Evolutionary conservation across 2,888 invertebrate genomes (phyloP), one percentile per base, ranked within the genome.

Genomic region (Protula sp.): DNA sequence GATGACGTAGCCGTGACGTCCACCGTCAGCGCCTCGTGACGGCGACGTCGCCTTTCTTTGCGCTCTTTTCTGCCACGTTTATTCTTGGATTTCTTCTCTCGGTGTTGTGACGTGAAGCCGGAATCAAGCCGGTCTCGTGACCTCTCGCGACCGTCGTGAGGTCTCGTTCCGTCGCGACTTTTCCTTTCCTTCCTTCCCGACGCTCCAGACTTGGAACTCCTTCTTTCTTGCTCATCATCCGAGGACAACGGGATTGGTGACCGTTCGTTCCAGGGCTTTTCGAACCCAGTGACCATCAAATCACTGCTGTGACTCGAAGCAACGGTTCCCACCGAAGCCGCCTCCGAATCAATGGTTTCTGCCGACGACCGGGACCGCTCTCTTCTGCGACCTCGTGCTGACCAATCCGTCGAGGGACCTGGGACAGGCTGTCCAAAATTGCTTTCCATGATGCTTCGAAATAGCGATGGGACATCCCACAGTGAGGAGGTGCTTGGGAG

Each of bases 261-360:
- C 60, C 88, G 82, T 67, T 87, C 86, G 65, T 84, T 84, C 62
- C 86, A 87, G 45, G 88, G 87, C 73, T 87, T 87, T 30, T 88
- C 85, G 71, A 85, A 86, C 1, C 86, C 86, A 9, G 88, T 84
- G 56, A 88, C 84, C 55, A 73, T 67, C 1, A 77, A 66, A 58
- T 75, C 79, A 64, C 73, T 72, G 5, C 59, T 67, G 30, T 66
- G 61, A 26, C 62, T 59, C n/a, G n/a, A 14, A 67, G 67, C 28
- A n/a, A n/a, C n/a, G n/a, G n/a, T n/a, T n/a, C n/a, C n/a, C n/a
- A n/a, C n/a, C 9, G 38, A 38, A 9, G 19, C 38, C 19, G 38
- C 19, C 38, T 38, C 38, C 19, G 38, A 38, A 9, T 38, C 38
- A n/a, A n/a, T n/a, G n/a, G n/a, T n/a, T n/a, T n/a, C n/a, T n/a